Conservation (phyloP, 2,113 vertebrate species). For the Pomatorhinus ruficollis region DNA sequence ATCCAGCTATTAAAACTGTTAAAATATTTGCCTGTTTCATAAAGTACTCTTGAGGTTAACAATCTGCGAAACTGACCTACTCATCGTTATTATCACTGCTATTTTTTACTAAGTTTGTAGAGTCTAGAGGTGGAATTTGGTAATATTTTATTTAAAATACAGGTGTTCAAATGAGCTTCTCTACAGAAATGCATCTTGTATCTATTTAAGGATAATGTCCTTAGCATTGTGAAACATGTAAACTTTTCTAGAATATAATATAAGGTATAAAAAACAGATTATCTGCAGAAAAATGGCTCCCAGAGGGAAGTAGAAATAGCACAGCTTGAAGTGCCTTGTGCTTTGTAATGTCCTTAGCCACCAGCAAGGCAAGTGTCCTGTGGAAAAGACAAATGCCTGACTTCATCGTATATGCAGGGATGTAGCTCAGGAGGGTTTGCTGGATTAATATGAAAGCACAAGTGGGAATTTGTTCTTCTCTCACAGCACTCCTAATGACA, state of each 20-base stretch:
- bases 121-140: not conserved
- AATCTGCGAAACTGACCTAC: not conserved
- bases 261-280: conserved; percentile 21
- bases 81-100: not conserved
- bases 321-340: conserved; percentile 12
- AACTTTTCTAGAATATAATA: conserved; percentile 18
- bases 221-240: not conserved
- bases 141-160: not conserved
- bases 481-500: not conserved
- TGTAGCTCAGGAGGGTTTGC: not conserved
- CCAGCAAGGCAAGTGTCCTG: conserved; percentile 17
- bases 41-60: conserved; percentile 12
- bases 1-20: not conserved
- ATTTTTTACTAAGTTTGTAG: not conserved
- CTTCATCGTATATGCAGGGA: not conserved
- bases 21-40: conserved; percentile 27
- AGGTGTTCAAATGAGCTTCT: not conserved
- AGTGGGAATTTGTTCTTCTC: not conserved
- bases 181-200: not conserved
- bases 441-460: not conserved
- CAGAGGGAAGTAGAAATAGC: conserved; percentile 1
- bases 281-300: conserved; percentile 35
- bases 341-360: conserved; percentile 31
- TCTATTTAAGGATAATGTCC: not conserved
- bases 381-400: conserved; percentile 36